These are phyloP conservation scores for Platycercus adscitus DNA, from an alignment of 2,113 vertebrate species.

Conservation along the genomic window DNA sequence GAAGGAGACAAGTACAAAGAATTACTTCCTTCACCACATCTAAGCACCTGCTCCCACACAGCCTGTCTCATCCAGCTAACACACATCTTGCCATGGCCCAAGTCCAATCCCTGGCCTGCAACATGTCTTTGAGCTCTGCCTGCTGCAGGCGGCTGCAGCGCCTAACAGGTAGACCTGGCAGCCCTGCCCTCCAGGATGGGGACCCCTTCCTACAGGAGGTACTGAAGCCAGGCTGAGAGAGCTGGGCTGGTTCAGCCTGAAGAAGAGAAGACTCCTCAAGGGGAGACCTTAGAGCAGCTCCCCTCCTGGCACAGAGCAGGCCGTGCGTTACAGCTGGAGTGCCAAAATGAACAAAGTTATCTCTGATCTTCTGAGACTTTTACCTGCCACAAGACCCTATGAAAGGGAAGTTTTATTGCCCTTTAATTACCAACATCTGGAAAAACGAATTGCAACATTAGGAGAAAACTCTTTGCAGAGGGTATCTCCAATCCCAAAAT, in stretches of 20 bases:
- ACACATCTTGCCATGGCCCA: background rate
- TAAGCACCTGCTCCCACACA: background rate
- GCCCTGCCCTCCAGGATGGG: rapidly evolving
- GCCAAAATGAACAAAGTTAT: background rate
- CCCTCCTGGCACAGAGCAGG: background rate
- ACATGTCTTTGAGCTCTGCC: background rate
- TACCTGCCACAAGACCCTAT: background rate
- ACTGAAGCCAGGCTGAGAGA: background rate
- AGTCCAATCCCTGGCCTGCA: background rate
- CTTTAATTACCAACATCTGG: conserved; percentile 41
- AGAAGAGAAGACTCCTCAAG: background rate
- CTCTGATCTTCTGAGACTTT: background rate
- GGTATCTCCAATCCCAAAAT: background rate
- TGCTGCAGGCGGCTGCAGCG: background rate
- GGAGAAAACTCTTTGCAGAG: conserved; percentile 10
- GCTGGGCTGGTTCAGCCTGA: background rate
- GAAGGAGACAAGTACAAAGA: background rate
- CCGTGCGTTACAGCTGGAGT: background rate
- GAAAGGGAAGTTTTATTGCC: background rate
- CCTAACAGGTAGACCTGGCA: rapidly evolving
- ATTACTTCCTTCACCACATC: background rate
- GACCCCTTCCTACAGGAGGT: background rate
- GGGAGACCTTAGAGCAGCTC: background rate
- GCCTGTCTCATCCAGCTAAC: background rate
- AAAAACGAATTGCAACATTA: background rate